These are phyloP conservation scores for Acanthurus tractus DNA, from an alignment of 2,797 vertebrate species.

Conservation along the genomic window DNA sequence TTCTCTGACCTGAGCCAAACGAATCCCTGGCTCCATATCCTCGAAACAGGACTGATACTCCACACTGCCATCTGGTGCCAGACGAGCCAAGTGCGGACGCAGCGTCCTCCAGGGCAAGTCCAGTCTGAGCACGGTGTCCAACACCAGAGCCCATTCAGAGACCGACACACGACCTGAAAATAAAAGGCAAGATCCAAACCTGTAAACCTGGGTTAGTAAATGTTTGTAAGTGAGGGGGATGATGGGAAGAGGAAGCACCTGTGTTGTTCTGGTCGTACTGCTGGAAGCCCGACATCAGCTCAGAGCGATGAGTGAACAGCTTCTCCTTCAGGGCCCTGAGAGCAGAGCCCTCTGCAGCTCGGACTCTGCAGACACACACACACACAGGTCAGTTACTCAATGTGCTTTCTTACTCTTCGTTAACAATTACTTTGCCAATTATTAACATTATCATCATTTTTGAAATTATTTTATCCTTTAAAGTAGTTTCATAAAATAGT, in stretches of 20 bases:
- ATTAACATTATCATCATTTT: neutral
- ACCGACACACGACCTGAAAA: slow-evolving; percentile 84
- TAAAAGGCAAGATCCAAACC: neutral
- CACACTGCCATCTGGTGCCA: slow-evolving; percentile 85
- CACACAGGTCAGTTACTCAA: neutral
- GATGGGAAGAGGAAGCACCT: slow-evolving; percentile 78
- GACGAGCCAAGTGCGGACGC: slow-evolving; percentile 82
- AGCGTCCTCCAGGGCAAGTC: slow-evolving; percentile 95
- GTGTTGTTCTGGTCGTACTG: slow-evolving; percentile 85
- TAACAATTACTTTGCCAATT: neutral
- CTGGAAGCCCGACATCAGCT: slow-evolving; percentile 89
- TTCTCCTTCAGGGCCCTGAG: slow-evolving; percentile 91
- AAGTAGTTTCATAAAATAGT: too few relatives aligned
- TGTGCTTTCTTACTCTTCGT: neutral
- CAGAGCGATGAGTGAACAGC: slow-evolving; percentile 90
- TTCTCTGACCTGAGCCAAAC: slow-evolving; percentile 86
- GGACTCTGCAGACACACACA: slow-evolving; percentile 82
- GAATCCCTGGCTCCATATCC: slow-evolving; percentile 86
- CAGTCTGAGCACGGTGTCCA: slow-evolving; percentile 90
- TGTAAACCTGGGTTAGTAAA: neutral
- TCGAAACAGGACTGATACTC: slow-evolving; percentile 93
- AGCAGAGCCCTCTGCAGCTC: slow-evolving; percentile 91
- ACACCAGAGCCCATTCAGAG: slow-evolving; percentile 89
- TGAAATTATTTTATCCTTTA: too few relatives aligned
- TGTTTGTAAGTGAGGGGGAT: neutral